These are phyloP conservation scores for Antedon mediterranea DNA, from an alignment of 53 echinoderm and acorn worm genomes.

Conservation along the genomic window DNA sequence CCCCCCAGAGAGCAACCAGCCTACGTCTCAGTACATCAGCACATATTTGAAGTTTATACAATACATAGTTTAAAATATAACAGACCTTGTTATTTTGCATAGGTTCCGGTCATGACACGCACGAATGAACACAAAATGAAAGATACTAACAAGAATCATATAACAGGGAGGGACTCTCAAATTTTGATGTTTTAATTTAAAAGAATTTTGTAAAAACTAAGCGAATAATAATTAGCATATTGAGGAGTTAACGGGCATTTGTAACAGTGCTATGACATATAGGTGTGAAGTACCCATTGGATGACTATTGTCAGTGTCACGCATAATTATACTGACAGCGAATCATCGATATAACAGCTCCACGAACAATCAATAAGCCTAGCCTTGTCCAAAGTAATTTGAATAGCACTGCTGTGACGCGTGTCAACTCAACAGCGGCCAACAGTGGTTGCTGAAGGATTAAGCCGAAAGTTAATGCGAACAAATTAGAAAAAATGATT, in stretches of 20 bases:
- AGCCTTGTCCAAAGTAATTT: not conserved
- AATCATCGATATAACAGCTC: not conserved
- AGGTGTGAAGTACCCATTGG: conserved; percentile 1
- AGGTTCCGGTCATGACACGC: not conserved
- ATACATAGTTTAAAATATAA: too few relatives aligned
- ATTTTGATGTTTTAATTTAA: not conserved
- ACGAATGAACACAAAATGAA: not conserved
- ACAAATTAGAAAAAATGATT: not conserved
- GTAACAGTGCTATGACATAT: not conserved
- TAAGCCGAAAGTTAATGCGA: not conserved
- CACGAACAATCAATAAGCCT: not conserved
- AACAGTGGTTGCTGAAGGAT: not conserved
- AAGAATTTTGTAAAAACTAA: not conserved
- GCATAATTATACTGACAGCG: not conserved
- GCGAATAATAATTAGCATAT: not conserved
- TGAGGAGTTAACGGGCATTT: not conserved
- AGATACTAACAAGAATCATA: not conserved
- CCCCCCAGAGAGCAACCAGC: too few relatives aligned
- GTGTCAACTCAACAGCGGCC: not conserved
- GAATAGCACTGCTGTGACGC: not conserved
- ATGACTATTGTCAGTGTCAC: not conserved
- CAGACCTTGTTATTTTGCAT: too few relatives aligned
- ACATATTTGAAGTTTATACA: too few relatives aligned
- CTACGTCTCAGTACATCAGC: too few relatives aligned
- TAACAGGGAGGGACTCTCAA: not conserved